A percentile compares a stretch with the other conserved stretches of the same genome.
Evolutionary conservation across 2,888 invertebrate genomes (phyloP).

Genomic region (Lydus trimaculatus): DNA sequence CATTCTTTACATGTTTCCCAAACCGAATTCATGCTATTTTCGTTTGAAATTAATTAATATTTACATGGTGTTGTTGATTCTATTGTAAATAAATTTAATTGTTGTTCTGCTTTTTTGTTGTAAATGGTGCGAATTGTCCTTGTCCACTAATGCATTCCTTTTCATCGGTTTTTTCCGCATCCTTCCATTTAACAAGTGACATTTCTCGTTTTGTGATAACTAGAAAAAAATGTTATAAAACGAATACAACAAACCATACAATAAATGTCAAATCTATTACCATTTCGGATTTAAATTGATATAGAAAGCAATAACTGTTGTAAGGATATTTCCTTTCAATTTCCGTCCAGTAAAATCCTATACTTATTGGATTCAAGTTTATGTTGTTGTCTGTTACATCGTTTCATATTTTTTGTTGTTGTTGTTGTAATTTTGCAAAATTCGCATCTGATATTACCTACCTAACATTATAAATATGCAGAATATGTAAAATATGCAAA

Average conservation of each 20-base stretch:
- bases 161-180: not conserved
- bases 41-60: not conserved
- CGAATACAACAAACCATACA: too few species aligned
- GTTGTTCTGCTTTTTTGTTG: not conserved
- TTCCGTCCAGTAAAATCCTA: not conserved
- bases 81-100: not conserved
- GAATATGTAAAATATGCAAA: conserved; percentile 1
- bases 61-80: not conserved
- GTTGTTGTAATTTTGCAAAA: not conserved
- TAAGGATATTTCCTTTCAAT: not conserved
- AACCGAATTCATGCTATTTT: not conserved
- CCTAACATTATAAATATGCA: conserved; percentile 4
- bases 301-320: too few species aligned
- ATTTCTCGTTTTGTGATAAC: not conserved
- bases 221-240: too few species aligned
- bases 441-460: not conserved
- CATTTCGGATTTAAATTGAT: too few species aligned
- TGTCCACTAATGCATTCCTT: not conserved
- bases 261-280: too few species aligned
- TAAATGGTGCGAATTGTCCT: not conserved
- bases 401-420: not conserved
- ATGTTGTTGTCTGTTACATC: not conserved
- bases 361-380: not conserved
- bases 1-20: not conserved
- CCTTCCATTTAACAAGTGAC: not conserved